Evolutionary conservation across 2,888 invertebrate species (phyloP).

Genomic region (Notocelia uddmanniana): DNA sequence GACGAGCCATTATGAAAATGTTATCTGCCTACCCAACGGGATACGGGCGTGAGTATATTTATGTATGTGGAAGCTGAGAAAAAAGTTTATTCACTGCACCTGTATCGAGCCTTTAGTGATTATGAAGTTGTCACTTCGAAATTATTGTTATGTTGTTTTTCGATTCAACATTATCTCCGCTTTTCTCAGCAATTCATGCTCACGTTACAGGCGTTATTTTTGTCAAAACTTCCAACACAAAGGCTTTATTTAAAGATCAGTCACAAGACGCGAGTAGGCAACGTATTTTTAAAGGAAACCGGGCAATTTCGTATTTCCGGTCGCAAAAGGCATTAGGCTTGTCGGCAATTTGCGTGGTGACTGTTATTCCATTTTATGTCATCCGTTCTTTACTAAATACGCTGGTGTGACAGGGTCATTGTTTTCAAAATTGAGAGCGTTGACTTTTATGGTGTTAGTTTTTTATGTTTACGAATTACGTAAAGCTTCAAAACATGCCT

Average conservation of each 20-base stretch:
- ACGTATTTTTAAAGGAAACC: constrained; percentile 38
- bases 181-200: too few relatives aligned
- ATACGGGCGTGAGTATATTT: too few relatives aligned
- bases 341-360: constrained; percentile 36
- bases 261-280: constrained; percentile 16
- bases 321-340: constrained; percentile 35
- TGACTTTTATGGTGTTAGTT: neutral
- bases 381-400: constrained; percentile 8
- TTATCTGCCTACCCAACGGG: too few relatives aligned
- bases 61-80: too few relatives aligned
- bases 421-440: neutral
- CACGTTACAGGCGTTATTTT: too few relatives aligned
- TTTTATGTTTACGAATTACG: neutral
- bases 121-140: neutral
- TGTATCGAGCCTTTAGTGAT: too few relatives aligned
- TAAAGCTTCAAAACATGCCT: neutral
- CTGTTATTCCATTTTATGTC: constrained; percentile 24
- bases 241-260: constrained; percentile 6
- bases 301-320: constrained; percentile 38
- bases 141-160: neutral
- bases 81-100: too few relatives aligned
- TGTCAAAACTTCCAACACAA: neutral
- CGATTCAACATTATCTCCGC: too few relatives aligned
- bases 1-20: too few relatives aligned
- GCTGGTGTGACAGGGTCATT: neutral